Base-by-base conservation (phyloP, 2,797 vertebrate genomes). In the Eidolon dupreanum region DNA sequence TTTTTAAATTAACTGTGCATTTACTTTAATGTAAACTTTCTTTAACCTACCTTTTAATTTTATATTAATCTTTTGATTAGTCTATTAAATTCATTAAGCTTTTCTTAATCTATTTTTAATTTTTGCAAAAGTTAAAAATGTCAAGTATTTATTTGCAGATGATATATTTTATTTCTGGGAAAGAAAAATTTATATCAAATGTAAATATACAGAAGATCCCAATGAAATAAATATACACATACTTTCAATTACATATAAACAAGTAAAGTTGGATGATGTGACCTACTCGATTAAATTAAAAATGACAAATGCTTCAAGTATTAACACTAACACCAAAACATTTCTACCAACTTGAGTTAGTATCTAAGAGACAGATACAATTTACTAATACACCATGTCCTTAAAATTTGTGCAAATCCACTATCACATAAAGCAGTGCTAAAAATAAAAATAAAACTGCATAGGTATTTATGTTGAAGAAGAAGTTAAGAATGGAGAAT, bases 11-110 rank as follows among this genome's bases (percentile, higher is more conserved):
- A 93, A 74, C 51, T 74, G 22, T 86, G 6, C 17, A 55, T 71
- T 90, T 91, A 88, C 19, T 65, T 91, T 90, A 87, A 41, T 24
- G 6, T 46, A 77, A 22, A 61, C 94, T 89, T 89, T 86, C 43
- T 85, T 86, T 86, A 63, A 41, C 3, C 16, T 36, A 28, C 0
- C 5, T 63, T 93, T 94, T 41, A 90, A 86, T 82, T 77, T 90
- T 79, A 65, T 2, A 75, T 59, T 70, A 82, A 82, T 3, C 8
- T 49, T 59, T 82, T 86, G 71, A 49, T 90, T 61, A 59, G 2
- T 88, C 33, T 90, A n/a, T 53, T 88, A 59, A 57, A 20, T 71
- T 61, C 51, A 84, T 55, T 73, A 92, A 26, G 19, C 1, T 61
- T 75, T 73, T 91, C 28, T 89, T 78, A 49, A 16, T 78, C 17